phyloP scores from a whole-genome alignment of 2,797 vertebrate species.

The Spondyliosoma cantharus region DNA sequence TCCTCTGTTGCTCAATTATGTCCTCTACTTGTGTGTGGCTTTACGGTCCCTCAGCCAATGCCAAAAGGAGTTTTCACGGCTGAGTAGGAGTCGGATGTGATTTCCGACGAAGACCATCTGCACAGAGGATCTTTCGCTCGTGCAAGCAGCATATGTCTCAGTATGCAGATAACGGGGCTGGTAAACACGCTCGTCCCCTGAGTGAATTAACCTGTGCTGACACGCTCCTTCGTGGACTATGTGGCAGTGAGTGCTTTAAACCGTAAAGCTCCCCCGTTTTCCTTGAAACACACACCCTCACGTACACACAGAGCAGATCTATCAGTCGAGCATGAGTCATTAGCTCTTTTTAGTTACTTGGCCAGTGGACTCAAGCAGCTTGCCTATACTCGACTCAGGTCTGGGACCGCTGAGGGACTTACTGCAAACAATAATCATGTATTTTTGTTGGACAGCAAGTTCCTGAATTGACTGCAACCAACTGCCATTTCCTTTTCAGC shows the following conservation, averaged over 20 bases:
- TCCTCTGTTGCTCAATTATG: conserved; percentile 27
- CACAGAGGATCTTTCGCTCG: conserved; percentile 57
- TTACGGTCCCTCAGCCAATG: conserved; percentile 39
- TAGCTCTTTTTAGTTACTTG: conserved; percentile 67
- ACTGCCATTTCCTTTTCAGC: conserved; percentile 78
- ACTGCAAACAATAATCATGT: conserved; percentile 82
- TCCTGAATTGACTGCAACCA: conserved; percentile 66
- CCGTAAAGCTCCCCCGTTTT: conserved; percentile 23
- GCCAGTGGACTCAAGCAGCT: conserved; percentile 61
- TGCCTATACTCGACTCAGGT: conserved; percentile 66
- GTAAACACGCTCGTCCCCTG: conserved; percentile 55
- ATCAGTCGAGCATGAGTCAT: conserved; percentile 71
- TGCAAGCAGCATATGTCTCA: conserved; percentile 64
- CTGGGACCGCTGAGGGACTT: conserved; percentile 69
- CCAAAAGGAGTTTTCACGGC: conserved; percentile 73
- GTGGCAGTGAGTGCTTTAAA: conserved; percentile 65
- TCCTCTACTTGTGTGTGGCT: conserved; percentile 40
- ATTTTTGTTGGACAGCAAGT: conserved; percentile 80
- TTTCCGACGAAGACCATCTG: conserved; percentile 74
- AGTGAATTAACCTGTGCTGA: conserved; percentile 65
- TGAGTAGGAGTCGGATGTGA: conserved; percentile 70
- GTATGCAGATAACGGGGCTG: conserved; percentile 51
- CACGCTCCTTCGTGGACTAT: conserved; percentile 57
- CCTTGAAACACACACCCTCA: conserved; percentile 38
- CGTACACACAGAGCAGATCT: conserved; percentile 47